phyloP scores from a whole-genome alignment of 2,113 vertebrate genomes.

The Phoxinus phoxinus region DNA sequence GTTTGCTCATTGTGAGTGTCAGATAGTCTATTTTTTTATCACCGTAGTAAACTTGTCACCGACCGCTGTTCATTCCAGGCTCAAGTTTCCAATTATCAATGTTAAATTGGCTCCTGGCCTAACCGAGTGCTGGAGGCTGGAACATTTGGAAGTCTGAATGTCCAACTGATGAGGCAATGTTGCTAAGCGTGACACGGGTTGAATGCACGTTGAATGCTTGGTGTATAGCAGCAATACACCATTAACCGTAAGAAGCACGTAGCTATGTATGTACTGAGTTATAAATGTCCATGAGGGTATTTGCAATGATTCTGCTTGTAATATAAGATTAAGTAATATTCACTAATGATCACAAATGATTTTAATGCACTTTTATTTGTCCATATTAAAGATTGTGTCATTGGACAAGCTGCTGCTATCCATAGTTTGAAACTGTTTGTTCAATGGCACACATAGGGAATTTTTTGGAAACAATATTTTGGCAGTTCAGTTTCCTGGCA shows the following conservation, averaged over 20 bases:
- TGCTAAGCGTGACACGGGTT: slow-evolving; percentile 29
- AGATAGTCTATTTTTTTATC: slow-evolving; percentile 58
- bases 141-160: slow-evolving; percentile 27
- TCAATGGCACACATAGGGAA: neutral
- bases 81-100: slow-evolving; percentile 61
- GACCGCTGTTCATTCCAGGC: slow-evolving; percentile 38
- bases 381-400: neutral
- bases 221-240: slow-evolving; percentile 12
- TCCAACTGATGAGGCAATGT: slow-evolving; percentile 7
- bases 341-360: neutral
- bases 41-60: slow-evolving; percentile 52
- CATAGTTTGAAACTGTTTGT: neutral
- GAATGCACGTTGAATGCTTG: slow-evolving; percentile 31
- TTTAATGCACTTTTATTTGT: neutral
- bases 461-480: no score
- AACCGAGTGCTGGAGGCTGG: slow-evolving; percentile 23
- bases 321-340: neutral
- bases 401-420: no score
- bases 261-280: neutral
- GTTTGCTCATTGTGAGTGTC: slow-evolving; percentile 35
- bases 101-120: slow-evolving; percentile 56
- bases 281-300: neutral
- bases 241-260: slow-evolving; percentile 1
- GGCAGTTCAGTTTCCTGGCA: neutral
- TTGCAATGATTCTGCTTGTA: neutral